Conservation (phyloP, 1,140 invertebrate species). For the Neodiprion pinetum region DNA sequence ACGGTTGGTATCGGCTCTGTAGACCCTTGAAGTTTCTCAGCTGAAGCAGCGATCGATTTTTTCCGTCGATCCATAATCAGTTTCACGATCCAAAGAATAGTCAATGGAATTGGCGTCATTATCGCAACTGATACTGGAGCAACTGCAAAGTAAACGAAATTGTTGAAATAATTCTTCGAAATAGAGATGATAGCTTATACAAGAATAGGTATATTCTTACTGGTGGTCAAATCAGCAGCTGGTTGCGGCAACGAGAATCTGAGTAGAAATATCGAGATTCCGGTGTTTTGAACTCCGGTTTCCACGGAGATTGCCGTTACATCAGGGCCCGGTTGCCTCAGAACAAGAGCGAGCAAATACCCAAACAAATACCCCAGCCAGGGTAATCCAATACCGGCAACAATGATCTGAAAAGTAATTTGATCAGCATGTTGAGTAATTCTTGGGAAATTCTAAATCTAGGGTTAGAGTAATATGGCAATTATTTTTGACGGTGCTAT, state of each 20-base stretch:
- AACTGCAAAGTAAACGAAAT: conserved; percentile 59
- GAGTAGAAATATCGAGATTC: conserved; percentile 87
- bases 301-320: conserved; percentile 89
- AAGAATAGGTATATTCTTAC: conserved; percentile 52
- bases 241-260: conserved; percentile 74
- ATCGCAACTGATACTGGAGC: conserved; percentile 88
- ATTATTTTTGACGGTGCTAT: conserved; percentile 1
- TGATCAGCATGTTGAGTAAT: conserved; percentile 6
- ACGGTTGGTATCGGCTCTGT: not conserved
- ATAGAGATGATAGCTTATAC: conserved; percentile 1
- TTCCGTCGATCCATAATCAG: conserved; percentile 40
- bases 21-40: not conserved
- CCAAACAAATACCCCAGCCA: conserved; percentile 87
- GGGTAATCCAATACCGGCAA: conserved; percentile 85
- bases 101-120: conserved; percentile 91
- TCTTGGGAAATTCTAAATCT: not conserved
- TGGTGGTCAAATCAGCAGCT: conserved; percentile 81
- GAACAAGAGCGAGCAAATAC: conserved; percentile 66
- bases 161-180: conserved; percentile 8
- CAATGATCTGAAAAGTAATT: conserved; percentile 70
- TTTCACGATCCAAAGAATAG: conserved; percentile 63
- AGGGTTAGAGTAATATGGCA: not conserved
- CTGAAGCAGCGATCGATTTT: conserved; percentile 11
- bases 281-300: conserved; percentile 95
- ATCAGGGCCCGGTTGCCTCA: conserved; percentile 71